These are phyloP conservation scores for Anomalospiza imberbis DNA, from an alignment of 2,797 vertebrate species.

Conservation along the genomic window DNA sequence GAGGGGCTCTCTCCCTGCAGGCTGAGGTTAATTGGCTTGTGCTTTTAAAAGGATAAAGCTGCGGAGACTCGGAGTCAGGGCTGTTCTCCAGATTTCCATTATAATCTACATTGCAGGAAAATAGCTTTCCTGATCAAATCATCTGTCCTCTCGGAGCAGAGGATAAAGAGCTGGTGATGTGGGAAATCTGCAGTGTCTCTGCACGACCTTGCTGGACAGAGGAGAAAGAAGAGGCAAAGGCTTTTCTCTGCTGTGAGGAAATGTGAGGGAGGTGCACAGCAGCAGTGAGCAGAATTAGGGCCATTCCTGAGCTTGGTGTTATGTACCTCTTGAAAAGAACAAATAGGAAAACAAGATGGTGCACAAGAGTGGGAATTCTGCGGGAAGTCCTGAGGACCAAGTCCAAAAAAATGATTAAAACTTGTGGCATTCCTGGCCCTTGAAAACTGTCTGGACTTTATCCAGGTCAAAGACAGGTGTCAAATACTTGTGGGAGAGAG, in stretches of 20 bases:
- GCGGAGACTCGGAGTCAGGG: background rate
- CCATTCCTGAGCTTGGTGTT: background rate
- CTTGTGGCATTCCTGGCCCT: background rate
- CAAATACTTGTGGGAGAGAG: background rate
- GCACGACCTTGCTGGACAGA: background rate
- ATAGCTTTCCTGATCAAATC: slow-evolving; percentile 64
- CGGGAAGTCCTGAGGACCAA: background rate
- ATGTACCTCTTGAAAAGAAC: background rate
- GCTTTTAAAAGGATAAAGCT: slow-evolving; percentile 69
- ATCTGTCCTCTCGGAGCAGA: slow-evolving; percentile 14
- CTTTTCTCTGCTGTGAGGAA: background rate
- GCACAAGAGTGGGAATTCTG: background rate
- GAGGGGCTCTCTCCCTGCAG: slow-evolving; percentile 42
- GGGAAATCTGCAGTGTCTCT: slow-evolving; percentile 2
- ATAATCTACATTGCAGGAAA: slow-evolving; percentile 60
- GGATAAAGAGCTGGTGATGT: slow-evolving; percentile 43
- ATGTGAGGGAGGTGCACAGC: background rate
- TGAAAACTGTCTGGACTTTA: background rate
- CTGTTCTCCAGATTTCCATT: slow-evolving; percentile 62
- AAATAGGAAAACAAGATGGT: background rate
- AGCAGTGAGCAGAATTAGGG: background rate
- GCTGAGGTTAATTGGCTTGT: slow-evolving; percentile 67
- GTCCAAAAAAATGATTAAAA: fast-evolving
- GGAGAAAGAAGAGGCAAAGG: background rate
- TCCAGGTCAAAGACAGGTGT: background rate